These are phyloP conservation scores for Parus major DNA, from an alignment of 2,113 vertebrate species.

Conservation along the genomic window DNA sequence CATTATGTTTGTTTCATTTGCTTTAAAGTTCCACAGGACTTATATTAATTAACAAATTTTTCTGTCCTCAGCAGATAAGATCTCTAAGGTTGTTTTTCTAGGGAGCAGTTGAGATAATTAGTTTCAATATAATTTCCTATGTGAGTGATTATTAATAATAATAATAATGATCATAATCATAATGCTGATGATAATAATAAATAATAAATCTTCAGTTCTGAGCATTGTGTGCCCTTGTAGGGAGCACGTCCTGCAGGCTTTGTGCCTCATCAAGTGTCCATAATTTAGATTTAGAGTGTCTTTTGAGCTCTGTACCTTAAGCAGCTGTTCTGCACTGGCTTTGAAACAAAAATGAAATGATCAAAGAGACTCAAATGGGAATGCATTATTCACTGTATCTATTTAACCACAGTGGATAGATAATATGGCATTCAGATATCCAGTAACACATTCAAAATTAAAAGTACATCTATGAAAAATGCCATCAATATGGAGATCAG, in stretches of 20 bases:
- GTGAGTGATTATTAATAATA: background rate
- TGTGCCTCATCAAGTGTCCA: background rate
- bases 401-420: background rate
- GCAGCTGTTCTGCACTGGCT: background rate
- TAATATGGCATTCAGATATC: background rate
- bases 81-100: background rate
- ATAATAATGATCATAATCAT: background rate
- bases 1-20: background rate
- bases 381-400: background rate
- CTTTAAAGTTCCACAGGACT: background rate
- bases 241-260: background rate
- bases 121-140: background rate
- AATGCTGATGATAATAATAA: background rate
- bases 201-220: background rate
- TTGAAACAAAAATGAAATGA: background rate
- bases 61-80: background rate
- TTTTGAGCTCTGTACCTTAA: constrained; percentile 7
- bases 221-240: background rate
- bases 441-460: background rate
- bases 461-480: background rate
- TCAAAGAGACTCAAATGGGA: background rate
- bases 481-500: background rate
- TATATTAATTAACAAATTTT: background rate
- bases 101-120: background rate
- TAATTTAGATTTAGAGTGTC: background rate